phyloP scores from a whole-genome alignment of 1,140 invertebrate species.

The Epicauta chinensis region DNA sequence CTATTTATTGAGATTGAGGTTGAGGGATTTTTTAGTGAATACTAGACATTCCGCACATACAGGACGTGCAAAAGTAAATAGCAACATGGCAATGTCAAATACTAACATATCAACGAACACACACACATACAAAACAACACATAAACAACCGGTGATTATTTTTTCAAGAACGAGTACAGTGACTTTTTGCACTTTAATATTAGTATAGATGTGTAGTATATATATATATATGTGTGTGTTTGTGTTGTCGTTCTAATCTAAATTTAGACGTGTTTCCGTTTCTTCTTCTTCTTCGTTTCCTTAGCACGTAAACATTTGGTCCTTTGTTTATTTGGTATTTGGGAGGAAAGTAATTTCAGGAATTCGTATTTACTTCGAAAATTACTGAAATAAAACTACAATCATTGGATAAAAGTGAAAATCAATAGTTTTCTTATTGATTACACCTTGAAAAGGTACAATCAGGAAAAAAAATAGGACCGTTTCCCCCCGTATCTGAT shows the following conservation, averaged over 20 bases:
- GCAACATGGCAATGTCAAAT: not conserved
- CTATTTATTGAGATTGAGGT: not conserved
- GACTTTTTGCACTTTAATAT: slow-evolving; percentile 14
- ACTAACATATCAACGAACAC: not conserved
- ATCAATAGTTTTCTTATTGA: too few relatives aligned
- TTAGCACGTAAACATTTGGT: slow-evolving; percentile 3
- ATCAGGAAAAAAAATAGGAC: too few relatives aligned
- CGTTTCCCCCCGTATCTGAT: too few relatives aligned
- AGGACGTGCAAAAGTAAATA: not conserved
- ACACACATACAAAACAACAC: not conserved
- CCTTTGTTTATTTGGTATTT: not conserved
- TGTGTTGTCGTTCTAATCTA: slow-evolving; percentile 1
- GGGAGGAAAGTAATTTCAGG: too few relatives aligned
- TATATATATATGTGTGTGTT: too few relatives aligned
- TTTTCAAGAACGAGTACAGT: slow-evolving; percentile 4
- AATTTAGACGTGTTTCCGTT: slow-evolving; percentile 11
- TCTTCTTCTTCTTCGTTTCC: not conserved
- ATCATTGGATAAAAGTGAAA: too few relatives aligned
- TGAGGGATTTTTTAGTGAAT: not conserved
- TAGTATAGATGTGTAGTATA: too few relatives aligned
- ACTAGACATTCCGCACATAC: not conserved
- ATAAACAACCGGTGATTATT: not conserved
- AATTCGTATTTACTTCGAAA: too few relatives aligned
- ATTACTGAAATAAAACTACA: too few relatives aligned
- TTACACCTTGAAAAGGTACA: too few relatives aligned